Evolutionary conservation across 1,140 invertebrate species (phyloP).

Genomic region (Hycleus phaleratus): DNA sequence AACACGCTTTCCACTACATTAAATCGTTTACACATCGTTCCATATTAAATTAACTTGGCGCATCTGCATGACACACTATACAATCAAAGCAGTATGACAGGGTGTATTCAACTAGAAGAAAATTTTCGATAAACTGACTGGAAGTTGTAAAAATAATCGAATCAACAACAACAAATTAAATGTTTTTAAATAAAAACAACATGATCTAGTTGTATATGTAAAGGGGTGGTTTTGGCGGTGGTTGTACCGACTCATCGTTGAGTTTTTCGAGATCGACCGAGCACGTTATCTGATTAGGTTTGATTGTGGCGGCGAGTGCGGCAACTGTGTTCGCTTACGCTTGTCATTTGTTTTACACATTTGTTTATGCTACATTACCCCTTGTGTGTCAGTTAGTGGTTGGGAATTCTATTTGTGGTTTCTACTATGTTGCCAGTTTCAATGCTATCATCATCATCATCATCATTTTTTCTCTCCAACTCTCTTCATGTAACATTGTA

Average conservation of each 20-base stretch:
- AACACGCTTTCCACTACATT: slow-evolving; percentile 18
- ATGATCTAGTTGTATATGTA: too few relatives aligned
- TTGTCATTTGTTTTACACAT: slow-evolving; percentile 30
- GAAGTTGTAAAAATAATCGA: too few relatives aligned
- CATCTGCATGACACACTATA: slow-evolving; percentile 11
- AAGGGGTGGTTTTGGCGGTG: too few relatives aligned
- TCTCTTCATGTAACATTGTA: background rate
- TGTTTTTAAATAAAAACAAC: too few relatives aligned
- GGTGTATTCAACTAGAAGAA: slow-evolving; percentile 3
- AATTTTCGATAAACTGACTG: slow-evolving; percentile 7
- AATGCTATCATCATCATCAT: background rate
- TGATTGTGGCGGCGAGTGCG: slow-evolving; percentile 20
- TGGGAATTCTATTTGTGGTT: slow-evolving; percentile 15
- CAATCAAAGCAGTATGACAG: slow-evolving; percentile 7
- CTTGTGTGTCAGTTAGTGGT: slow-evolving; percentile 21
- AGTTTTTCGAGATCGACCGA: slow-evolving; percentile 9
- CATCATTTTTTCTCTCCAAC: too few relatives aligned
- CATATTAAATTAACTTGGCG: slow-evolving; percentile 15
- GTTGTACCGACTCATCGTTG: background rate
- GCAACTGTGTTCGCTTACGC: slow-evolving; percentile 25
- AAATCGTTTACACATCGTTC: slow-evolving; percentile 1
- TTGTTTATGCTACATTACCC: slow-evolving; percentile 28
- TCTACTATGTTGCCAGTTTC: background rate
- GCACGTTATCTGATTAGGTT: slow-evolving; percentile 27
- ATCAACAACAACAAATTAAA: too few relatives aligned